Percentiles rank a stretch among this genome's conserved stretches.
Evolutionary conservation across 2,113 vertebrate species (phyloP).

Genomic region (Mirounga angustirostris): DNA sequence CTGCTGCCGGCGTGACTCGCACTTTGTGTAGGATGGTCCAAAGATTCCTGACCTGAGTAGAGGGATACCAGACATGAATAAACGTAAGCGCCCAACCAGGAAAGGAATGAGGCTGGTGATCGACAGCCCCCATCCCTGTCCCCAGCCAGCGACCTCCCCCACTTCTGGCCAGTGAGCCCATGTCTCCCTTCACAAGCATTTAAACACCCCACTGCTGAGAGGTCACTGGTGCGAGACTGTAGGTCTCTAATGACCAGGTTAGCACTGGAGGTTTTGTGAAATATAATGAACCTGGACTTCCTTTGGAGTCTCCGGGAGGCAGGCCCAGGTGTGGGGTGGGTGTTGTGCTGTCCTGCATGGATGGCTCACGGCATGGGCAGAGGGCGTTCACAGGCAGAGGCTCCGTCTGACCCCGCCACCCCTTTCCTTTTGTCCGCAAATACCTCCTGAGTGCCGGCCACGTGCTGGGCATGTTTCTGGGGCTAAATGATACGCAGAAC

Average conservation of each 20-base stretch:
- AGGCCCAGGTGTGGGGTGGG: background rate
- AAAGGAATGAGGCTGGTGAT: background rate
- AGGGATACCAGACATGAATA: accelerated
- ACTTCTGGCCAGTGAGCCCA: background rate
- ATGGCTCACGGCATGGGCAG: too few species aligned
- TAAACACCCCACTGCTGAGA: background rate
- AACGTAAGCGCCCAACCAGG: background rate
- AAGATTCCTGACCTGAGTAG: background rate
- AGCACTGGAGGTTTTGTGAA: background rate
- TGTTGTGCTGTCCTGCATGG: background rate
- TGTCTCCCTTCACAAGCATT: background rate
- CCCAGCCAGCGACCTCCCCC: background rate
- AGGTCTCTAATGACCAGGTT: background rate
- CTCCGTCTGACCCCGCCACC: background rate
- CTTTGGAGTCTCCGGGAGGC: background rate
- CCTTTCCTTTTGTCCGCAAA: background rate
- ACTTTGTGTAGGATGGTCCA: background rate
- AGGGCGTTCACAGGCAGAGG: background rate
- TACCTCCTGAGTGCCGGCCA: accelerated
- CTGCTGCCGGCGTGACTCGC: background rate
- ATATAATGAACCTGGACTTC: background rate
- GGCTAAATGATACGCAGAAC: background rate
- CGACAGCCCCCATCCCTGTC: accelerated
- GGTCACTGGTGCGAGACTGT: background rate
- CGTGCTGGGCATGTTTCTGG: background rate